phyloP scores from a whole-genome alignment of 2,797 vertebrate species.

The Hapalemur alaotrensis region DNA sequence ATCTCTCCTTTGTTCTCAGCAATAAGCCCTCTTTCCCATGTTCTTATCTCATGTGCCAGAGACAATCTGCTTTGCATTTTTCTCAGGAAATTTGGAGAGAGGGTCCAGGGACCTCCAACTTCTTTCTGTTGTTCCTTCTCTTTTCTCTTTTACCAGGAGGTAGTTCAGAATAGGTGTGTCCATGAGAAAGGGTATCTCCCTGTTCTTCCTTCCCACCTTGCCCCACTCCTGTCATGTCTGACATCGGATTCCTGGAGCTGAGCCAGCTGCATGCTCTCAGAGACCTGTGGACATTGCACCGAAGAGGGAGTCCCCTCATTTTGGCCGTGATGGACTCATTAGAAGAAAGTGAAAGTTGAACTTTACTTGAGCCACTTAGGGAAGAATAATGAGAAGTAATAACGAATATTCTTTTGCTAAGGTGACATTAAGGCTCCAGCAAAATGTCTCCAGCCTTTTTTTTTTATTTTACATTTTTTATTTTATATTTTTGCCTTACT shows the following conservation, averaged over 20 bases:
- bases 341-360: neutral
- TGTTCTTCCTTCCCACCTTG: fast-evolving
- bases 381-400: neutral
- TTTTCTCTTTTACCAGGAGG: neutral
- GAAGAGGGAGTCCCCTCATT: neutral
- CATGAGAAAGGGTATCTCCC: neutral
- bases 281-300: neutral
- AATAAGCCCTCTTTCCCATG: neutral
- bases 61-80: neutral
- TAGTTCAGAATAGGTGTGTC: neutral
- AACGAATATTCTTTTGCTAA: neutral
- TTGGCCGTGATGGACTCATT: neutral
- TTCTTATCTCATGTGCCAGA: neutral
- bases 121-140: neutral
- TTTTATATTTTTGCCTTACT: neutral
- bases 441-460: neutral
- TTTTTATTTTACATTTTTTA: neutral
- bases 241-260: neutral
- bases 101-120: neutral
- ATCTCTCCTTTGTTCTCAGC: neutral
- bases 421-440: neutral
- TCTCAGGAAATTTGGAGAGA: neutral
- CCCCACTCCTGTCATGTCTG: neutral
- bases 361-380: neutral
- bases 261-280: neutral